Base-by-base conservation (phyloP, 2,113 vertebrate species). In the Clinocottus analis region DNA sequence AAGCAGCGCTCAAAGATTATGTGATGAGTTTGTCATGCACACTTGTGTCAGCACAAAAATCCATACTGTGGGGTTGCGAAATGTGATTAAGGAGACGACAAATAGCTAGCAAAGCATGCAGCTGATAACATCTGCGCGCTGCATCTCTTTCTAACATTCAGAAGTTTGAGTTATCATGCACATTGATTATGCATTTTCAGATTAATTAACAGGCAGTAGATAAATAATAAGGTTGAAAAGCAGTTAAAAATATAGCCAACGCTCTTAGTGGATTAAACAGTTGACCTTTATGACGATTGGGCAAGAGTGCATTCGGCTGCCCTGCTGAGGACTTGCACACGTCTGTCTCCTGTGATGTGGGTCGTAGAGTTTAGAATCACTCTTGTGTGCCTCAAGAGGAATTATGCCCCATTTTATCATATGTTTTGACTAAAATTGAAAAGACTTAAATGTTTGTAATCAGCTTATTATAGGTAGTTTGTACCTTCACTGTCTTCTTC, bases 221-320 rank as follows among this genome's bases (percentile, higher is more conserved):
- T 51, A 5, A 17, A 67, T 43, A 14, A 12, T 35, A n/a, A 60
- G 41, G 4, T 10, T 8, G 45, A 65, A 66, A 6, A 10, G 33
- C 4, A 35, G 53, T 66, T 72, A 25, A 7, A 69, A 80, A 51
- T 14, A 31, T 2, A 61, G 73, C 67, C 56, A 78, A 16, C 58
- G 23, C 7, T 75, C 55, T 59, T 7, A 56, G 9, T 27, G 6
- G 11, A 81, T 82, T 47, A 63, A 71, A 68, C 13, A 21, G 17
- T 35, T 45, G 41, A 85, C 68, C 79, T 89, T 88, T 87, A 72
- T 35, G 68, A 33, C 1, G 3, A 70, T 17, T 76, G 80, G 43
- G 69, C 16, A 85, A 83, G 66, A 83, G 76, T 27, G 19, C 64
- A 49, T 25, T 6, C n/a, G 39, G 41, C 29, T 71, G 60, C 47